Conservation (phyloP, 2,797 vertebrate genomes). For the Clarias laeviceps region DNA sequence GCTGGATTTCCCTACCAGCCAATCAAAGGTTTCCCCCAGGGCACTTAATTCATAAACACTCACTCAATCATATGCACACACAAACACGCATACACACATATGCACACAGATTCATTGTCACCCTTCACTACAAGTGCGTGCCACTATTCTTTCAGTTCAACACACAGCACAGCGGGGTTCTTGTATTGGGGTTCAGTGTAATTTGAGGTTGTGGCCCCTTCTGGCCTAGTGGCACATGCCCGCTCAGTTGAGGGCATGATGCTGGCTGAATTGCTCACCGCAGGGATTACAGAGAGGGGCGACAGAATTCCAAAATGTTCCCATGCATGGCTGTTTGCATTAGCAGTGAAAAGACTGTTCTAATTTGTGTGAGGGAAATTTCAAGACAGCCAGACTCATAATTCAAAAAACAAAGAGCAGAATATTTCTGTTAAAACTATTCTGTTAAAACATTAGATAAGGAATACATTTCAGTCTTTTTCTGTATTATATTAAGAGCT, state of each 20-base stretch:
- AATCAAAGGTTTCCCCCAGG: conserved; percentile 59
- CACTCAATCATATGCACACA: conserved; percentile 45
- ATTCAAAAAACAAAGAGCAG: not conserved
- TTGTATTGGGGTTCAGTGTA: conserved; percentile 58
- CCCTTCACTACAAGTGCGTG: conserved; percentile 56
- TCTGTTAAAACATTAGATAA: not conserved
- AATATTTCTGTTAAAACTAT: not conserved
- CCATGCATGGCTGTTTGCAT: conserved; percentile 44
- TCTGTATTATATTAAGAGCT: conserved; percentile 5
- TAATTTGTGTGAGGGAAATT: not conserved
- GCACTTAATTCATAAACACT: conserved; percentile 52
- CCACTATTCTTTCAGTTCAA: conserved; percentile 52
- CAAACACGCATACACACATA: conserved; percentile 40
- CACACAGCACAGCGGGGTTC: conserved; percentile 53
- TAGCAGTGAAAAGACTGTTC: conserved; percentile 22
- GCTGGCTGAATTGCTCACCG: conserved; percentile 49
- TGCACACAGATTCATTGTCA: conserved; percentile 54
- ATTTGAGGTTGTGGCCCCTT: conserved; percentile 62
- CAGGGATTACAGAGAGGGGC: conserved; percentile 33
- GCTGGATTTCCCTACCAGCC: conserved; percentile 63
- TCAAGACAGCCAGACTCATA: conserved; percentile 12
- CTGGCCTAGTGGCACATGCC: conserved; percentile 59
- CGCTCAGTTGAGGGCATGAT: conserved; percentile 54
- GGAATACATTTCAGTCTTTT: not conserved
- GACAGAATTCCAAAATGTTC: conserved; percentile 38